Conservation (phyloP, 2,113 vertebrate genomes). For the Sorex araneus region DNA sequence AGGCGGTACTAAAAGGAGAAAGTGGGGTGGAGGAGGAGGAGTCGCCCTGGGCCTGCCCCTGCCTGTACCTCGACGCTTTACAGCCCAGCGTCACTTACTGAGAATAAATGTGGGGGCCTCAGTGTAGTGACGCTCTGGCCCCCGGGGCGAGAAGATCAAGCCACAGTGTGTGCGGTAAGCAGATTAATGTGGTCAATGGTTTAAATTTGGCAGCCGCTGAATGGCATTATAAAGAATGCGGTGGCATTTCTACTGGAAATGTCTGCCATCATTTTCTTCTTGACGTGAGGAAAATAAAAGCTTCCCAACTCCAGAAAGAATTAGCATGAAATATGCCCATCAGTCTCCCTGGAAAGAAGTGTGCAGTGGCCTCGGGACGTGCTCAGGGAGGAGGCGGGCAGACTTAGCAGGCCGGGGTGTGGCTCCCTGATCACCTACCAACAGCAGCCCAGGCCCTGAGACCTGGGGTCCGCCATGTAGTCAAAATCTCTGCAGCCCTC, state of each 20-base stretch:
- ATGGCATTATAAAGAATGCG: slow-evolving; percentile 85
- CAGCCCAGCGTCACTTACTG: slow-evolving; percentile 2
- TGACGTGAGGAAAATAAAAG: slow-evolving; percentile 84
- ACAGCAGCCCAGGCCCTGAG: slow-evolving; percentile 42
- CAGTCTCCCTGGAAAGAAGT: slow-evolving; percentile 84
- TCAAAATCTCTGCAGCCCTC: background rate
- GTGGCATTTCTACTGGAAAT: slow-evolving; percentile 87
- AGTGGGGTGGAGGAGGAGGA: background rate
- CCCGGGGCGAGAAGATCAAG: slow-evolving; percentile 35
- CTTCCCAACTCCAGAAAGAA: slow-evolving; percentile 83
- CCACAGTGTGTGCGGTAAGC: slow-evolving; percentile 74
- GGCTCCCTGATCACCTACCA: slow-evolving; percentile 72
- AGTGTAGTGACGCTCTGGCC: slow-evolving; percentile 44
- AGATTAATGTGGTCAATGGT: slow-evolving; percentile 87
- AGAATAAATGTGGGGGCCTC: slow-evolving; percentile 51
- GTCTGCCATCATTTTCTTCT: slow-evolving; percentile 86
- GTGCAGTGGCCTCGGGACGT: slow-evolving; percentile 76
- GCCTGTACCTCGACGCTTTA: background rate
- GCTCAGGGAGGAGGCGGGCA: slow-evolving; percentile 72
- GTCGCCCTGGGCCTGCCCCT: background rate
- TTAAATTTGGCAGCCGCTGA: slow-evolving; percentile 85
- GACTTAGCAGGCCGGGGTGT: slow-evolving; percentile 77
- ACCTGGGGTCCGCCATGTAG: background rate
- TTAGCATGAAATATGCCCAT: slow-evolving; percentile 86
- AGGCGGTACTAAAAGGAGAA: background rate